These are phyloP conservation scores for Margarornis squamiger DNA, from an alignment of 2,797 vertebrate species.

Conservation along the genomic window DNA sequence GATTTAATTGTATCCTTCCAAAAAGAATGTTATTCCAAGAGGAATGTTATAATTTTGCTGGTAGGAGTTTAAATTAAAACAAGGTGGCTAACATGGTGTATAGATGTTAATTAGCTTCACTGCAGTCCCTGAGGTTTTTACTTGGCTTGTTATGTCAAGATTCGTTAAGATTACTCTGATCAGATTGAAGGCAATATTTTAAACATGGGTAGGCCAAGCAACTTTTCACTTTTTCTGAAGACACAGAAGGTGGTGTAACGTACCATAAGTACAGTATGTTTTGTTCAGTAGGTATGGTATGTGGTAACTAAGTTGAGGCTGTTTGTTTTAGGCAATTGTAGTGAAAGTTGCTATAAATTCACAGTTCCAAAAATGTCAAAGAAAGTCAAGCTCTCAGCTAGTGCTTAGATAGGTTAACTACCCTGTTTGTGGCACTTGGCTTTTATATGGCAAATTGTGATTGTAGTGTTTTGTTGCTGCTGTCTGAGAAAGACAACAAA, in stretches of 20 bases:
- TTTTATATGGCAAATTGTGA: neutral
- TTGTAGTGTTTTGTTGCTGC: neutral
- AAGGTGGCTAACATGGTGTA: accelerated
- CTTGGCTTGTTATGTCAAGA: neutral
- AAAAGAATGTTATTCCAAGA: neutral
- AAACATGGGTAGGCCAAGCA: neutral
- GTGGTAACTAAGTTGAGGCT: neutral
- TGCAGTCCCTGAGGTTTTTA: neutral
- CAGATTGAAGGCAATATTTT: neutral
- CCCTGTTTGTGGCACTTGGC: neutral
- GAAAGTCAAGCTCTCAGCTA: neutral
- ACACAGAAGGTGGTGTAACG: neutral
- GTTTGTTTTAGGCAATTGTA: neutral
- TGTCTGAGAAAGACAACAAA: neutral
- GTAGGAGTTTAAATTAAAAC: neutral
- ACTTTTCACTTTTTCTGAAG: neutral
- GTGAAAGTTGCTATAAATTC: neutral
- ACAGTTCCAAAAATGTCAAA: neutral
- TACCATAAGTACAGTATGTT: neutral
- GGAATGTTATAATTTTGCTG: neutral
- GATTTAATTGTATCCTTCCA: neutral
- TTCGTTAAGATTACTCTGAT: neutral
- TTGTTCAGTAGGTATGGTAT: neutral
- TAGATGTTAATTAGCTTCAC: neutral
- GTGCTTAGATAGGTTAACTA: neutral